Conservation (phyloP, 2,888 invertebrate species). For the Apomyelois bistriatella region DNA sequence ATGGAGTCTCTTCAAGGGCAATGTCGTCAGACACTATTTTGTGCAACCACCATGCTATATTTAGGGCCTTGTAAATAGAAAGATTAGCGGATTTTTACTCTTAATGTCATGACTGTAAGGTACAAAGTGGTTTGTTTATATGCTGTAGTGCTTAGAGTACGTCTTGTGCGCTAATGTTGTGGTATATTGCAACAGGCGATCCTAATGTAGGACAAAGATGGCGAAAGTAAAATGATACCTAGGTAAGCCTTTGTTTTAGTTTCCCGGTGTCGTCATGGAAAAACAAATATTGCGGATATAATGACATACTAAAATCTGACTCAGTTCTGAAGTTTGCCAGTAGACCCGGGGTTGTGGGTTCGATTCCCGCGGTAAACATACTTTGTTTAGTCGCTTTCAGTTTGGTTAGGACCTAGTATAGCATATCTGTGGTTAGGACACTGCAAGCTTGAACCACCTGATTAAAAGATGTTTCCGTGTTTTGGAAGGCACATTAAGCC, state of each 20-base stretch:
- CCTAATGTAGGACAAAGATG: background rate
- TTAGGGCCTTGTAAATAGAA: background rate
- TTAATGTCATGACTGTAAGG: background rate
- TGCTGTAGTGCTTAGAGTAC: background rate
- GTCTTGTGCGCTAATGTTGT: background rate
- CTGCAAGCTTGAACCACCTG: too few relatives aligned
- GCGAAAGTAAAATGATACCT: background rate
- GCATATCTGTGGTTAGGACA: too few relatives aligned
- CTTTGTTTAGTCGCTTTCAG: too few relatives aligned
- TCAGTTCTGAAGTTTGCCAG: too few relatives aligned
- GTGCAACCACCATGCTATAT: background rate
- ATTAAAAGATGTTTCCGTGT: too few relatives aligned
- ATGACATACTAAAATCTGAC: too few relatives aligned
- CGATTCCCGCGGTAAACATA: too few relatives aligned
- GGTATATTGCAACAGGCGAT: background rate
- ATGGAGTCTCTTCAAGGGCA: background rate
- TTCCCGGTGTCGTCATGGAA: background rate
- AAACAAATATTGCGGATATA: too few relatives aligned
- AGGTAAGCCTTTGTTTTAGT: background rate
- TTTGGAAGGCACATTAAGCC: too few relatives aligned
- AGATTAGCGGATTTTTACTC: background rate
- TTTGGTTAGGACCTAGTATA: too few relatives aligned
- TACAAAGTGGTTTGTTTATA: background rate
- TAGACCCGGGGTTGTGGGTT: too few relatives aligned
- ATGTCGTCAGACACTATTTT: slow-evolving; percentile 1